Conservation (phyloP, 2,888 invertebrate species). For the Antitype chi region DNA sequence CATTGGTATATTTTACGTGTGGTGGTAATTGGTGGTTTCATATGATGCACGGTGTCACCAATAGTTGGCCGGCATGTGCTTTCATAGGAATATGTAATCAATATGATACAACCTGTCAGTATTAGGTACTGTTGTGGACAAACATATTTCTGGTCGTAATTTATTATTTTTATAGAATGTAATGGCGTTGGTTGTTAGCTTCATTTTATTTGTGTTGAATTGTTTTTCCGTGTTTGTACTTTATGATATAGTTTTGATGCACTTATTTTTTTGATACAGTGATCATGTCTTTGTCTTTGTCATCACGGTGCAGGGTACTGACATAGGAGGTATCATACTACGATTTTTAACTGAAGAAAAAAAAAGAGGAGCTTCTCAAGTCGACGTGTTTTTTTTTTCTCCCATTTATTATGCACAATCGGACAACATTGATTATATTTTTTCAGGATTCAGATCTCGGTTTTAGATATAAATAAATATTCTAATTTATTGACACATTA, state of each 20-base stretch:
- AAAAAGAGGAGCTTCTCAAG: no score
- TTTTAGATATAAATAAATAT: neutral
- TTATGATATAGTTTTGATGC: neutral
- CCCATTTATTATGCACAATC: neutral
- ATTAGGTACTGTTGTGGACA: neutral
- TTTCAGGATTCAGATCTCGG: neutral
- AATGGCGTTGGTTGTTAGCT: neutral
- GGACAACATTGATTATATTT: neutral
- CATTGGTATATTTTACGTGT: conserved; percentile 18
- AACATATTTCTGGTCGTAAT: conserved; percentile 2
- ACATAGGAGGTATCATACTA: neutral
- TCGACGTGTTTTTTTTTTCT: neutral
- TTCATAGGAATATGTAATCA: conserved; percentile 55
- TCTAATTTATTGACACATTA: neutral
- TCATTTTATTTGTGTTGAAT: neutral
- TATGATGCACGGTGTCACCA: conserved; percentile 39
- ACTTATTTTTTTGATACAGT: neutral
- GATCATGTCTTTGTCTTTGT: no score
- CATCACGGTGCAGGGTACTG: neutral
- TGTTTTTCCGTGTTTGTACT: neutral
- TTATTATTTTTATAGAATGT: neutral
- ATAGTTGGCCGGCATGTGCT: conserved; percentile 26
- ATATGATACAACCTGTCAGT: conserved; percentile 42
- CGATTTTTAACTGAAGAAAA: no score
- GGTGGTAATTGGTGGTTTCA: conserved; percentile 41